Evolutionary conservation across 2,797 vertebrate species (phyloP).

Genomic region (Acrocephalus scirpaceus): DNA sequence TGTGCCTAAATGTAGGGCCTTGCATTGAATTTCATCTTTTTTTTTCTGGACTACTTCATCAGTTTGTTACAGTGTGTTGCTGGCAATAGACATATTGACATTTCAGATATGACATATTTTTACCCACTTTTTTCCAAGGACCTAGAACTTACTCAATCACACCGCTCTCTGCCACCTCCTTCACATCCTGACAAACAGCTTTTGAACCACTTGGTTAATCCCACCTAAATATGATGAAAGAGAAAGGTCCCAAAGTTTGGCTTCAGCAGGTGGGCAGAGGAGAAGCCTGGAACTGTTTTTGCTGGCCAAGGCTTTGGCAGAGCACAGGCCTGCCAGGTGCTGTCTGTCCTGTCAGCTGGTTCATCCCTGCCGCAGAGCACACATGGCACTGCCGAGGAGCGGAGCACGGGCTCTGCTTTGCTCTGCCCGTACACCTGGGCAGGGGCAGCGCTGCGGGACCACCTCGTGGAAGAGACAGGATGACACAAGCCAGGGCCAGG

Average conservation of each 20-base stretch:
- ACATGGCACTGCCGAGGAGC: rapidly evolving
- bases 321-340: not conserved
- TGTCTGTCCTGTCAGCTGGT: not conserved
- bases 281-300: not conserved
- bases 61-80: not conserved
- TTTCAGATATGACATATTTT: not conserved
- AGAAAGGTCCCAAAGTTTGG: not conserved
- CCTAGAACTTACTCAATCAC: not conserved
- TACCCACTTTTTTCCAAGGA: not conserved
- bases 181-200: not conserved
- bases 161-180: not conserved
- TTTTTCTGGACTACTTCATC: not conserved
- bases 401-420: not conserved
- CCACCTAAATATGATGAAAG: not conserved
- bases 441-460: not conserved
- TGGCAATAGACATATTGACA: not conserved
- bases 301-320: not conserved
- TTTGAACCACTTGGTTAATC: not conserved
- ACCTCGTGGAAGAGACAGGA: rapidly evolving
- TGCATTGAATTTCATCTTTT: not conserved
- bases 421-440: not conserved
- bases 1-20: not conserved
- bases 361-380: not conserved
- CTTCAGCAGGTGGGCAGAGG: not conserved
- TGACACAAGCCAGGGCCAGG: not conserved